phyloP scores from a whole-genome alignment of 2,113 vertebrate genomes.

The Miniopterus natalensis region DNA sequence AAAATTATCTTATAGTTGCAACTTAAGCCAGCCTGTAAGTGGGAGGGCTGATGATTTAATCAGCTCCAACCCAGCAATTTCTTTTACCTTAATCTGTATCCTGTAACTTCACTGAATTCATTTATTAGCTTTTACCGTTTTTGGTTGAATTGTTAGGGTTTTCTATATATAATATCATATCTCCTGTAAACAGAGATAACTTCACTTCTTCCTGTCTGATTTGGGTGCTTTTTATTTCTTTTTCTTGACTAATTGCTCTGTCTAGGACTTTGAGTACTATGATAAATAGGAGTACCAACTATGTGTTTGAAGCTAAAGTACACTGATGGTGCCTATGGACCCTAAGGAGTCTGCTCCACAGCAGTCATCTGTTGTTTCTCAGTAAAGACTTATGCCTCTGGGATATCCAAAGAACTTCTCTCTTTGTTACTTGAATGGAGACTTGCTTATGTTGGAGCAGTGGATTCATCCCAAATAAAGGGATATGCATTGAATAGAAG shows the following conservation, averaged over 20 bases:
- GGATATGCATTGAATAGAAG: not conserved
- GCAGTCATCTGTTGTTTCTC: not conserved
- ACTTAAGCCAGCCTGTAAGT: not conserved
- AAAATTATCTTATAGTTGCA: no score
- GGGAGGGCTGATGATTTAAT: not conserved
- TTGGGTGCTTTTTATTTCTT: no score
- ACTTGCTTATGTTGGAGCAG: fast-evolving
- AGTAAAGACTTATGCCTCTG: not conserved
- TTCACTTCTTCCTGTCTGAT: no score
- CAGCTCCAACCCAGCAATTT: not conserved
- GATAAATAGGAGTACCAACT: not conserved
- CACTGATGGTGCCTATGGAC: not conserved
- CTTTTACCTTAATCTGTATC: not conserved
- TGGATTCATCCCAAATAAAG: not conserved
- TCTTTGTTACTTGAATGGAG: not conserved
- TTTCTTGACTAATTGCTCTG: no score
- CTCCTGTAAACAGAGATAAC: no score
- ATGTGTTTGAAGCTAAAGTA: not conserved
- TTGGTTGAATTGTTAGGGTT: no score
- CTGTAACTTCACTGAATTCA: no score
- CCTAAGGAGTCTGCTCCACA: not conserved
- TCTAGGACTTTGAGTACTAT: not conserved
- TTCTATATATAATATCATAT: no score
- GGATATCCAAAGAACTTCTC: not conserved
- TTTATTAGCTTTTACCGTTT: no score